A percentile compares a stretch with the other conserved stretches of the same genome.
Conservation (phyloP, 2,888 invertebrate species). For the Hydroisotoma schaefferi region DNA sequence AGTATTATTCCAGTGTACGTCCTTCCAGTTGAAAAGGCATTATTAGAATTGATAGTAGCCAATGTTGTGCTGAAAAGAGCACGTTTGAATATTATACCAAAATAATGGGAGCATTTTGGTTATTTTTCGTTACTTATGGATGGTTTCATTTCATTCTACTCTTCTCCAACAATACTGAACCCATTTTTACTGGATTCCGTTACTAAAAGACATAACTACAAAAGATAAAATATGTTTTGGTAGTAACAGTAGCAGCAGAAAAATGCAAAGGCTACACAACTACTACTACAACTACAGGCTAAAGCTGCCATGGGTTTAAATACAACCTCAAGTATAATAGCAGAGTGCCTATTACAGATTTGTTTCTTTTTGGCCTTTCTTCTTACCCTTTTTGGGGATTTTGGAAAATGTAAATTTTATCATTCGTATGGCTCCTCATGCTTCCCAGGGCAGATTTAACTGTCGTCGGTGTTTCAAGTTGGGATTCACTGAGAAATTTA, state of each 20-base stretch:
- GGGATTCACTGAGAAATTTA: too few species aligned
- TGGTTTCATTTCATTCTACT: not conserved
- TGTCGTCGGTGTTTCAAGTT: not conserved
- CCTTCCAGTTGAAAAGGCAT: not conserved
- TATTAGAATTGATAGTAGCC: not conserved
- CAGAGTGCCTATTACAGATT: too few species aligned
- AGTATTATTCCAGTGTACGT: too few species aligned
- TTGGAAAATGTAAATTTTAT: not conserved
- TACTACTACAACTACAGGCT: too few species aligned
- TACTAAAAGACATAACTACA: too few species aligned
- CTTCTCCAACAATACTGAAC: too few species aligned
- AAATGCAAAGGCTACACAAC: too few species aligned
- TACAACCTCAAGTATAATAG: too few species aligned
- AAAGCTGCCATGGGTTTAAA: too few species aligned
- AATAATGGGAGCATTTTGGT: not conserved
- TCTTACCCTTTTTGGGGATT: not conserved
- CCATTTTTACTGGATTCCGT: too few species aligned
- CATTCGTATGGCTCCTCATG: conserved; percentile 1
- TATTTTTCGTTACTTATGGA: conserved; percentile 2
- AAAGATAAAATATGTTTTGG: too few species aligned
- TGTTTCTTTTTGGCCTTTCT: not conserved
- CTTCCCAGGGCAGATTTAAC: not conserved
- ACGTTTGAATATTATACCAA: not conserved
- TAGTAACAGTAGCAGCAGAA: too few species aligned
- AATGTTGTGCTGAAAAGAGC: not conserved